These are phyloP conservation scores for Proterorhinus semilunaris DNA, from an alignment of 2,113 vertebrate genomes.

Conservation along the genomic window DNA sequence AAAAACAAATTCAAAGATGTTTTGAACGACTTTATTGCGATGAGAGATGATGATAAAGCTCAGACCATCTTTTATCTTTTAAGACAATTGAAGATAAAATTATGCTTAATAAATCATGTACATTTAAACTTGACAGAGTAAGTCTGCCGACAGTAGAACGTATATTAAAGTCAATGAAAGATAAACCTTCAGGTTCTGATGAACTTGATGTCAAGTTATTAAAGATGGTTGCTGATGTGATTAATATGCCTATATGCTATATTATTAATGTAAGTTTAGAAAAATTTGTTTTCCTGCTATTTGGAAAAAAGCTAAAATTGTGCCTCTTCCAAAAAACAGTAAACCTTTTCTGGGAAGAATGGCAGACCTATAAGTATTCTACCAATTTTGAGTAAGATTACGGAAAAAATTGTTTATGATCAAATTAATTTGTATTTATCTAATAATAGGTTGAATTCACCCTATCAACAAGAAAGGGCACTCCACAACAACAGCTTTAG, in stretches of 20 bases:
- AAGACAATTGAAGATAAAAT: background rate
- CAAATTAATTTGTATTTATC: no score
- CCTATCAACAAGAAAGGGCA: no score
- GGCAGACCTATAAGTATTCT: background rate
- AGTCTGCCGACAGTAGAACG: no score
- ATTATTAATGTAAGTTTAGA: constrained; percentile 1
- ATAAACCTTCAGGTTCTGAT: no score
- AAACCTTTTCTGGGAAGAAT: background rate
- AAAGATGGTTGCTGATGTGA: background rate
- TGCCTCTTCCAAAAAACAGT: no score
- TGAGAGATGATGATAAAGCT: no score
- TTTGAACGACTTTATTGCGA: no score
- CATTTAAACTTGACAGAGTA: background rate
- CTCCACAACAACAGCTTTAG: no score
- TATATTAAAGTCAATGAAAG: background rate
- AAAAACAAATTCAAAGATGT: no score
- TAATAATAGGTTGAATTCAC: no score
- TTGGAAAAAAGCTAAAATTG: no score
- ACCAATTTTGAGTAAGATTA: background rate
- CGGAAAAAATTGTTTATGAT: background rate
- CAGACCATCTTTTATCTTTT: background rate
- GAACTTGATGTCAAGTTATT: no score
- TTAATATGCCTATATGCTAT: background rate
- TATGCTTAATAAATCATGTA: background rate
- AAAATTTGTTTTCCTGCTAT: background rate